phyloP scores from a whole-genome alignment of 2,113 vertebrate genomes.

The Macheiramphus alcinus region DNA sequence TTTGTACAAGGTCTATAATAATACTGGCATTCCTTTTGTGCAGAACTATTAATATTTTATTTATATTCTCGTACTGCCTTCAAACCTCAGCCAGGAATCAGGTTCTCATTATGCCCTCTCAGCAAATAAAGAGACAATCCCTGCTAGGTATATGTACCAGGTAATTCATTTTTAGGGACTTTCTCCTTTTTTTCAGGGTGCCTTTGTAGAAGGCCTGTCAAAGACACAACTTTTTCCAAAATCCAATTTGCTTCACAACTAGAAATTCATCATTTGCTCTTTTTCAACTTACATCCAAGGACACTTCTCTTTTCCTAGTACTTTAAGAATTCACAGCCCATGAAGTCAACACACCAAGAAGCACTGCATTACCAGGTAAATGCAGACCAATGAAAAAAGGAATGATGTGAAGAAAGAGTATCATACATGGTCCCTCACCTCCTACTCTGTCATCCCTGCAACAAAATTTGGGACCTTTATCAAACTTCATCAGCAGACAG shows the following conservation, averaged over 20 bases:
- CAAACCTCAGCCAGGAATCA: conserved; percentile 8
- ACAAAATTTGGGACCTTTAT: not conserved
- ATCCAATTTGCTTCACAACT: not conserved
- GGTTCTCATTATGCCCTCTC: not conserved
- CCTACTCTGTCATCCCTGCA: not conserved
- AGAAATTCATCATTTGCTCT: not conserved
- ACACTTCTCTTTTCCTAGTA: not conserved
- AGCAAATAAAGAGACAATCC: conserved; percentile 6
- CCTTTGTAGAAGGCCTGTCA: not conserved
- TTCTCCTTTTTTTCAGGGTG: not conserved
- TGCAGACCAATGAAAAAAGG: not conserved
- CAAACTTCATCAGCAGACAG: not conserved
- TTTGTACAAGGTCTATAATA: not conserved
- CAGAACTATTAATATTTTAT: conserved; percentile 17
- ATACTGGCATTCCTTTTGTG: not conserved
- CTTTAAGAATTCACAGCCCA: not conserved
- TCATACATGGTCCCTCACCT: not conserved
- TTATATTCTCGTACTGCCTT: not conserved
- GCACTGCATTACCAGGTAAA: not conserved
- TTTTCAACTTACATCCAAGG: not conserved
- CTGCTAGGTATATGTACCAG: not conserved
- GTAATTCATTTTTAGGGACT: conserved; percentile 13
- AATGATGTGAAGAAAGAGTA: not conserved
- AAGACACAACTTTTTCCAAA: not conserved
- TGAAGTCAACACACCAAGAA: not conserved